Evolutionary conservation across 2,888 invertebrate species (phyloP).

Genomic region (Hypomecis punctinalis): DNA sequence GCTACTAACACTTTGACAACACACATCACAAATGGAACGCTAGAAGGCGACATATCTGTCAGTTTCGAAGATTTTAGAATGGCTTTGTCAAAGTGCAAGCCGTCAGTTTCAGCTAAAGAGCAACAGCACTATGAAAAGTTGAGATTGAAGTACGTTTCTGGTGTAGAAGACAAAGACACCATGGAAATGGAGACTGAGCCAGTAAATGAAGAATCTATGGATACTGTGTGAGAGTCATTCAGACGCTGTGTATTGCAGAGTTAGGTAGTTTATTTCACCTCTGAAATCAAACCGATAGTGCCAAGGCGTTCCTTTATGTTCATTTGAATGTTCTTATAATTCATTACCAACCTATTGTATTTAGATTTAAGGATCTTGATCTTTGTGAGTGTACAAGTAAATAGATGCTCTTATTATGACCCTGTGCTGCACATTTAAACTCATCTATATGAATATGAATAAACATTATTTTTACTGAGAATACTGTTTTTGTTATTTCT

Average conservation of each 20-base stretch:
- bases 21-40: conserved; percentile 85
- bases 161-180: conserved; percentile 70
- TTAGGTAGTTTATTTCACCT: conserved; percentile 47
- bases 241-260: conserved; percentile 54
- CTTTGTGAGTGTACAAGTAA: conserved; percentile 46
- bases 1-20: conserved; percentile 92
- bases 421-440: conserved; percentile 51
- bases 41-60: conserved; percentile 86
- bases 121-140: conserved; percentile 91
- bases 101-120: conserved; percentile 94
- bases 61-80: conserved; percentile 89
- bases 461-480: conserved; percentile 59
- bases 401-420: conserved; percentile 43
- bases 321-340: conserved; percentile 25
- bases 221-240: conserved; percentile 73
- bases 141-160: conserved; percentile 87
- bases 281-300: conserved; percentile 59
- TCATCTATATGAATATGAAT: conserved; percentile 50
- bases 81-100: conserved; percentile 92
- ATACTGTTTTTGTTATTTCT: conserved; percentile 38
- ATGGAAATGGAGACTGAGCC: conserved; percentile 85
- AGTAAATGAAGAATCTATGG: conserved; percentile 79
- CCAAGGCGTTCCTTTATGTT: conserved; percentile 53
- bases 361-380: conserved; percentile 37
- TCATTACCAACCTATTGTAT: conserved; percentile 23